These are phyloP conservation scores for Malaclemys terrapin DNA, from an alignment of 2,113 vertebrate genomes.

Conservation along the genomic window DNA sequence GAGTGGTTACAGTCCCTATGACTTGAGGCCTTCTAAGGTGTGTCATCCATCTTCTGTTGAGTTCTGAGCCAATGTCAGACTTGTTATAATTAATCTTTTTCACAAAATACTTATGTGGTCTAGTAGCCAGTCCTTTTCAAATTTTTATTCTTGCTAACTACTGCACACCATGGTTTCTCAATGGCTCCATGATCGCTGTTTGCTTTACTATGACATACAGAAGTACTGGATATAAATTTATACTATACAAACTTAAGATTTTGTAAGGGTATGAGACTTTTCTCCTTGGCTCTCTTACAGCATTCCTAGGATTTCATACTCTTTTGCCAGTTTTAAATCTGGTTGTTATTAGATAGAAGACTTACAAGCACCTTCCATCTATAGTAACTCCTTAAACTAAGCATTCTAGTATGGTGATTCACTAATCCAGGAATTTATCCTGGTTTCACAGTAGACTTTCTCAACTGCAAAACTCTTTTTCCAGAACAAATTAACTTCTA, in stretches of 20 bases:
- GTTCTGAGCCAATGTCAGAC: background rate
- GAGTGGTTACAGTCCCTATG: rapidly evolving
- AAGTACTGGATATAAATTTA: background rate
- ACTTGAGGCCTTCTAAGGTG: background rate
- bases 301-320: background rate
- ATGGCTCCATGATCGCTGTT: background rate
- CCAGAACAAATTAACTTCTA: slow-evolving; percentile 66
- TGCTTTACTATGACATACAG: rapidly evolving
- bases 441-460: slow-evolving; percentile 42
- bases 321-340: slow-evolving; percentile 5
- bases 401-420: background rate
- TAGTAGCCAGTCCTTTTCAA: background rate
- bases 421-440: slow-evolving; percentile 24
- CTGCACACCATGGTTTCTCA: background rate
- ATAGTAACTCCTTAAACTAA: background rate
- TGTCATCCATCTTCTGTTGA: background rate
- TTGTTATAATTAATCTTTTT: background rate
- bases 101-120: background rate
- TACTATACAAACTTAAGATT: background rate
- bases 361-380: background rate
- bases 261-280: background rate
- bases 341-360: background rate
- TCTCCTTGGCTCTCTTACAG: background rate
- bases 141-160: background rate
- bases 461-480: slow-evolving; percentile 28